These are phyloP conservation scores for Gymnocephalus cernua DNA, from an alignment of 2,113 vertebrate genomes.

Conservation along the genomic window DNA sequence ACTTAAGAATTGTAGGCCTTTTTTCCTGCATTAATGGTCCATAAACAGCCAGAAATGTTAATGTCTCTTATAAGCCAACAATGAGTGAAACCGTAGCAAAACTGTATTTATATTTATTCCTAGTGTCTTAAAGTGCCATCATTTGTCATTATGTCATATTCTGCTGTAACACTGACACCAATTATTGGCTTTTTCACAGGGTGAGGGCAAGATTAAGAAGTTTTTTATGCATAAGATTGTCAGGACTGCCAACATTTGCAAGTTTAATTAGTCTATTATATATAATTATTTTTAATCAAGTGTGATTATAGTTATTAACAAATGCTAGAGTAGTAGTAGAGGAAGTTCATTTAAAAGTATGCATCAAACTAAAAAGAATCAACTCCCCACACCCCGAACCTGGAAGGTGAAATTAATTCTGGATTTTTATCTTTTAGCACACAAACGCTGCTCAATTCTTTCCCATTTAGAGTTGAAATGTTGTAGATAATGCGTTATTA, in stretches of 20 bases:
- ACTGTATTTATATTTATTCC: neutral
- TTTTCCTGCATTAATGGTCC: neutral
- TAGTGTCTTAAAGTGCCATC: neutral
- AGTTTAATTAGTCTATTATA: conserved; percentile 39
- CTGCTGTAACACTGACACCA: neutral
- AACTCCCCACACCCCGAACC: neutral
- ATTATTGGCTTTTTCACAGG: conserved; percentile 18
- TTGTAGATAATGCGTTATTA: conserved; percentile 71
- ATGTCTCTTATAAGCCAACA: neutral
- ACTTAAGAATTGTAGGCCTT: neutral
- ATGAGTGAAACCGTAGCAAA: neutral
- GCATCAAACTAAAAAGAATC: conserved; percentile 8
- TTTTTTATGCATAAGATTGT: neutral
- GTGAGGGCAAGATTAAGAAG: neutral
- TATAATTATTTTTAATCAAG: conserved; percentile 41
- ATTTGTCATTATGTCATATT: neutral
- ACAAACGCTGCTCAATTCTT: conserved; percentile 22
- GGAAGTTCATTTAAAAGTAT: conserved; percentile 30
- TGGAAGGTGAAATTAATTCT: conserved; percentile 58
- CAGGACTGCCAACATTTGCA: conserved; percentile 36
- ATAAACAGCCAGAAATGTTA: neutral
- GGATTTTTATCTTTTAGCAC: conserved; percentile 45
- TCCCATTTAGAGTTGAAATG: conserved; percentile 60
- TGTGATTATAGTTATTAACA: conserved; percentile 48
- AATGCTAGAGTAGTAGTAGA: conserved; percentile 1